A percentile compares a stretch with the other conserved stretches of the same genome.
Conservation (phyloP, 2,797 vertebrate genomes). For the Squalus acanthias region DNA sequence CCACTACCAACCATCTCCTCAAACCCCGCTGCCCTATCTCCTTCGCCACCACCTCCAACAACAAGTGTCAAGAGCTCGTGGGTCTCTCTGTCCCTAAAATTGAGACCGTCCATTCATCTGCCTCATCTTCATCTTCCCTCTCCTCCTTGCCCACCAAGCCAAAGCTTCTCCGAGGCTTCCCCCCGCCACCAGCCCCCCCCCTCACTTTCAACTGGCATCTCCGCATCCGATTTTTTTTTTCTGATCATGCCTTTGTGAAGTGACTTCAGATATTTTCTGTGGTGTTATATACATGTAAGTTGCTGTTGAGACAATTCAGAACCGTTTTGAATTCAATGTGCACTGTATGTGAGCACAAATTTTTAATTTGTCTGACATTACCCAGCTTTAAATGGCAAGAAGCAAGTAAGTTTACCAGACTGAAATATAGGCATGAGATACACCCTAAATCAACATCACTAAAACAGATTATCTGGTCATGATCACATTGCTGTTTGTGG, state of each 20-base stretch:
- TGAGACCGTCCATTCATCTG: neutral
- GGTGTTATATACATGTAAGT: neutral
- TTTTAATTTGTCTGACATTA: neutral
- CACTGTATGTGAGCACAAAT: neutral
- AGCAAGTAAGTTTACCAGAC: neutral
- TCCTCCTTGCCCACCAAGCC: neutral
- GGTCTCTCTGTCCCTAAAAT: neutral
- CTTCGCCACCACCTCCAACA: neutral
- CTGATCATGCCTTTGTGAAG: neutral
- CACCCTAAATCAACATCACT: neutral
- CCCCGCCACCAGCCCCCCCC: neutral
- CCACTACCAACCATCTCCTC: neutral
- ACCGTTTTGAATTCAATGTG: neutral
- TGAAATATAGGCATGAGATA: neutral
- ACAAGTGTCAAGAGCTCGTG: neutral
- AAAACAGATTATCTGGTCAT: neutral
- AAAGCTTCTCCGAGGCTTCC: neutral
- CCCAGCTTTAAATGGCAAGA: neutral
- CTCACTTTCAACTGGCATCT: neutral
- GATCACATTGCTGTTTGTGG: neutral
- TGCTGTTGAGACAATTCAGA: neutral
- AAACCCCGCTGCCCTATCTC: neutral
- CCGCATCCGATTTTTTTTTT: neutral
- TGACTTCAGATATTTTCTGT: neutral
- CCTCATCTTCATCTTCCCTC: neutral